Percentiles rank a stretch among this genome's conserved stretches.
Conservation (phyloP, 2,888 invertebrate species). For the Plebejus melissa region DNA sequence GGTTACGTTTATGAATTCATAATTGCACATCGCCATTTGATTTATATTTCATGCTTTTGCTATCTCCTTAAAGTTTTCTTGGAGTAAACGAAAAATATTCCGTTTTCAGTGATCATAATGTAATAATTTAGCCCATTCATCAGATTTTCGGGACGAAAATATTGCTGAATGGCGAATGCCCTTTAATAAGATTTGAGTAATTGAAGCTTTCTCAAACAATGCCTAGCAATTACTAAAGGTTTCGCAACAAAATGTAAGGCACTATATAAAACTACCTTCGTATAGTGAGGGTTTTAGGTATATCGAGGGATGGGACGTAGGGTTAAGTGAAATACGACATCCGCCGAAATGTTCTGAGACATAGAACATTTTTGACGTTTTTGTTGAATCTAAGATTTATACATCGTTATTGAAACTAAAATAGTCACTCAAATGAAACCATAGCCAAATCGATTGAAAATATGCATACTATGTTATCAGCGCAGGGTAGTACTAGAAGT, state of each 20-base stretch:
- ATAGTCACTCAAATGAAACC: too few species aligned
- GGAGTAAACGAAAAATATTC: not conserved
- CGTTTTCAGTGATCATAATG: not conserved
- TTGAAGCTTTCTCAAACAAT: constrained; percentile 18
- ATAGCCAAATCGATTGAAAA: too few species aligned
- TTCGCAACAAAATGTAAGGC: constrained; percentile 11
- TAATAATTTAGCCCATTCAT: constrained; percentile 12
- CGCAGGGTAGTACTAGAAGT: too few species aligned
- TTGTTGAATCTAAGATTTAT: too few species aligned
- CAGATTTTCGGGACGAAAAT: not conserved
- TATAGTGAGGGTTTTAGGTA: not conserved
- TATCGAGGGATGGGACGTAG: not conserved
- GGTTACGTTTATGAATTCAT: too few species aligned
- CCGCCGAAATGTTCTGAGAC: not conserved
- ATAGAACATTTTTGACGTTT: too few species aligned
- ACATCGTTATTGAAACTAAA: too few species aligned
- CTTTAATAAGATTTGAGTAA: constrained; percentile 16
- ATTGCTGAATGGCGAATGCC: not conserved
- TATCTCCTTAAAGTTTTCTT: not conserved
- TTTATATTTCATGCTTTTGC: too few species aligned
- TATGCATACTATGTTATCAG: too few species aligned
- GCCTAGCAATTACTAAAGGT: constrained; percentile 5
- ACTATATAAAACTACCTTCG: not conserved
- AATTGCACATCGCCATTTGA: too few species aligned
- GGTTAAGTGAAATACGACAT: not conserved